Evolutionary conservation across 2,888 invertebrate species (phyloP).

Genomic region (Morpho helenor): DNA sequence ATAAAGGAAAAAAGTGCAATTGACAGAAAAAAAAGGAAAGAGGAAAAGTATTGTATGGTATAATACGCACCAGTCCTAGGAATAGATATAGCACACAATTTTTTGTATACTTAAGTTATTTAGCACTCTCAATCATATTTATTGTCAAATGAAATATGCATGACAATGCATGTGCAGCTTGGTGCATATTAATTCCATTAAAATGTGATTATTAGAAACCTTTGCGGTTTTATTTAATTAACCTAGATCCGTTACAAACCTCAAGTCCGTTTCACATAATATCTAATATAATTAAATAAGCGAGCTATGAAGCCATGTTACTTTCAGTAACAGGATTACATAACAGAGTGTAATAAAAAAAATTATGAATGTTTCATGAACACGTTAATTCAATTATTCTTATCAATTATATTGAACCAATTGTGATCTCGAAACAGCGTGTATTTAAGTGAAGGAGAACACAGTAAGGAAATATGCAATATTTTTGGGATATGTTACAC

Average conservation of each 20-base stretch:
- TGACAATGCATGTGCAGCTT: constrained; percentile 70
- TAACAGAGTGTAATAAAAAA: background rate
- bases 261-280: background rate
- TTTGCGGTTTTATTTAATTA: constrained; percentile 35
- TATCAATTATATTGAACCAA: no score
- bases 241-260: constrained; percentile 8
- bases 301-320: constrained; percentile 17
- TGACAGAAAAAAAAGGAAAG: background rate
- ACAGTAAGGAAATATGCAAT: no score
- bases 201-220: constrained; percentile 71
- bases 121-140: constrained; percentile 69
- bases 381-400: no score
- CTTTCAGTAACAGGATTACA: constrained; percentile 5
- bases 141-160: constrained; percentile 61
- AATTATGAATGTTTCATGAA: no score
- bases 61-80: constrained; percentile 65
- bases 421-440: no score
- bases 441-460: no score
- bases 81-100: constrained; percentile 57
- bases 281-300: constrained; percentile 9
- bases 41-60: no score
- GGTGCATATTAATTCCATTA: constrained; percentile 73
- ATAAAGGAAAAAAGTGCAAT: background rate
- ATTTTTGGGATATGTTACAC: no score
- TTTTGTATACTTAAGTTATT: constrained; percentile 57